Evolutionary conservation across 2,888 invertebrate species (phyloP), one percentile per base, ranked within the genome.

Genomic region (Stenotaenia linearis): DNA sequence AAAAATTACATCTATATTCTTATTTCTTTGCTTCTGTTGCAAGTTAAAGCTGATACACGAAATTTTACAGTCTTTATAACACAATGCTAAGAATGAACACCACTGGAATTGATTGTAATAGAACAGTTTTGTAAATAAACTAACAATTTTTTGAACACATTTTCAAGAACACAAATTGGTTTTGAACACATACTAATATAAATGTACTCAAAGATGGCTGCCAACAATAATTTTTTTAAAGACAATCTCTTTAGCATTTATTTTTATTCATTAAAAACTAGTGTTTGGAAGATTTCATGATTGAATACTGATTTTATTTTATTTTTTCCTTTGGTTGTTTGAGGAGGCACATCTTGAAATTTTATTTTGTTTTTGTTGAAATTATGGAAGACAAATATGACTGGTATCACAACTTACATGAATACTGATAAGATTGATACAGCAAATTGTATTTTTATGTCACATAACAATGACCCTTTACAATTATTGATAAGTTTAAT

Each of bases 301-400:
- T 61, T 61, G 61, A 61, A 61, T 61, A 61, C 61, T 61, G 61
- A 61, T 61, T 61, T 61, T 61, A 10, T 25, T 21, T 9, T 61
- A n/a, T 61, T 61, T n/a, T n/a, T 18, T 32, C 32, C 45, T 45
- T 45, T 18, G n/a, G 45, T 45, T 61, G 61, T 61, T 25, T 0
- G 61, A 61, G 61, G 61, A 61, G 61, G 61, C 61, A 61, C 61
- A 28, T 61, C 61, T 28, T 61, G 61, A 61, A 61, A 1, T 45
- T 45, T 45, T n/a, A n/a, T 45, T 45, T 5, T 61, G 23, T 61
- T 12, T 23, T 10, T 45, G 23, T 61, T n/a, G n/a, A n/a, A 61
- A 61, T 28, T 61, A 25, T 61, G 61, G 61, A 61, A 61, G 61
- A 61, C 61, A 61, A 61, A 25, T 61, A 61, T 61, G 25, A 61